Conservation (phyloP, 2,113 vertebrate species). For the Salminus brasiliensis region DNA sequence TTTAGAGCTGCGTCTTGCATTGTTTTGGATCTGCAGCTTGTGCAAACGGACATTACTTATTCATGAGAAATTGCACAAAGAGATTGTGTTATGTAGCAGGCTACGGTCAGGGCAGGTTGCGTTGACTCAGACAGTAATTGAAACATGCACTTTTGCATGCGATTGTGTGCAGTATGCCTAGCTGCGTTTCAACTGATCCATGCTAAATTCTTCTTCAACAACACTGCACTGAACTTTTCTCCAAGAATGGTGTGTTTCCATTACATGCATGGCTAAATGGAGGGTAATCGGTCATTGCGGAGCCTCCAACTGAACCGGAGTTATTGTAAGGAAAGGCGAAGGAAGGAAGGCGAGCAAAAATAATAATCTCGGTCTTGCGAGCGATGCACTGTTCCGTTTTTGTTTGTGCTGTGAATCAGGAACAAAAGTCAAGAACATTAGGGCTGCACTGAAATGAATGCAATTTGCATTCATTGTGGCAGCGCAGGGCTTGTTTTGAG, state of each 20-base stretch:
- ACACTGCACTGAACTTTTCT: not conserved
- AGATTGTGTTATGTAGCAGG: not conserved
- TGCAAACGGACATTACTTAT: not conserved
- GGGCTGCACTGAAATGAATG: constrained; percentile 51
- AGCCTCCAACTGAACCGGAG: constrained; percentile 15
- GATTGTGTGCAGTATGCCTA: not conserved
- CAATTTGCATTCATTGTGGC: constrained; percentile 57
- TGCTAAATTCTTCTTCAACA: not conserved
- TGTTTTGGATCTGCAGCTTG: not conserved
- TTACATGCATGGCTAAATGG: constrained; percentile 42
- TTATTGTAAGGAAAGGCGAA: constrained; percentile 29
- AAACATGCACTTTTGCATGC: not conserved
- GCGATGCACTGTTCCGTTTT: constrained; percentile 39
- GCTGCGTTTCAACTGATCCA: not conserved
- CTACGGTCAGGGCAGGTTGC: not conserved
- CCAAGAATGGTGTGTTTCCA: not conserved
- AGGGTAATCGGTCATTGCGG: constrained; percentile 24
- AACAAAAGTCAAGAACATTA: constrained; percentile 54
- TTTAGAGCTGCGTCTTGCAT: not conserved
- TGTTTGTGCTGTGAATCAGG: constrained; percentile 50
- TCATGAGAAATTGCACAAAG: too few relatives aligned
- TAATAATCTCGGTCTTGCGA: constrained; percentile 28
- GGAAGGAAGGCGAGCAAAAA: constrained; percentile 6
- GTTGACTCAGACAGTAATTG: not conserved
- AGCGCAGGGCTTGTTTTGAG: constrained; percentile 38